Evolutionary conservation across 2,888 invertebrate species (phyloP).

Genomic region (Limulus polyphemus): DNA sequence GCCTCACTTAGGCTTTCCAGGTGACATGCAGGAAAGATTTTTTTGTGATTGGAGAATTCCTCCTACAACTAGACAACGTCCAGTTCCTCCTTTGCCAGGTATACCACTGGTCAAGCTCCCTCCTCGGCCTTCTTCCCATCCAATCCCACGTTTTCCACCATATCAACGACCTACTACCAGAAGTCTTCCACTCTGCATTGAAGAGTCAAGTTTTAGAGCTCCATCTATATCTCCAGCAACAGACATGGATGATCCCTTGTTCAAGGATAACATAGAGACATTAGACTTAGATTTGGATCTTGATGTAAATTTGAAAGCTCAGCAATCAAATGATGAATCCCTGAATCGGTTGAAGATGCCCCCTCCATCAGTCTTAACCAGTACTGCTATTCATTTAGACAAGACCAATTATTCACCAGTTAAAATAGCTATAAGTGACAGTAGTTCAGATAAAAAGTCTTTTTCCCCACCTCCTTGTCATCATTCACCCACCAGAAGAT

Average conservation of each 20-base stretch:
- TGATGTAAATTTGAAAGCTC: constrained; percentile 16
- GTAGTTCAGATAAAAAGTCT: neutral
- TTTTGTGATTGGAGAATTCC: constrained; percentile 18
- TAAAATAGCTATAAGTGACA: neutral
- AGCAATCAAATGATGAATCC: constrained; percentile 13
- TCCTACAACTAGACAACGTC: constrained; percentile 10
- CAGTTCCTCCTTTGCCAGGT: constrained; percentile 6
- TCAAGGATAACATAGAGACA: constrained; percentile 13
- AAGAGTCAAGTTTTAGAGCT: constrained; percentile 9
- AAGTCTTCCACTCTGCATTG: constrained; percentile 2
- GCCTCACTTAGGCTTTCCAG: constrained; percentile 12
- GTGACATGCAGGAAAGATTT: constrained; percentile 10
- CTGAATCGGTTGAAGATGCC: constrained; percentile 9
- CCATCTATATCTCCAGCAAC: constrained; percentile 10
- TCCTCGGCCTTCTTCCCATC: constrained; percentile 9
- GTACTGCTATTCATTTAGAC: constrained; percentile 13
- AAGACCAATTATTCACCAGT: constrained; percentile 6
- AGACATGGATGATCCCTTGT: constrained; percentile 13
- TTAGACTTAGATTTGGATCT: constrained; percentile 19
- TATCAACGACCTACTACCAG: constrained; percentile 10
- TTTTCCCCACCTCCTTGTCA: constrained; percentile 6
- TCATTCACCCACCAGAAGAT: constrained; percentile 11
- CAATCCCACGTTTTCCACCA: constrained; percentile 19
- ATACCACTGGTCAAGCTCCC: constrained; percentile 6
- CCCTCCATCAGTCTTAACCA: constrained; percentile 6